Conservation (phyloP, 1,140 invertebrate genomes). For the Leptopilina clavipes region DNA sequence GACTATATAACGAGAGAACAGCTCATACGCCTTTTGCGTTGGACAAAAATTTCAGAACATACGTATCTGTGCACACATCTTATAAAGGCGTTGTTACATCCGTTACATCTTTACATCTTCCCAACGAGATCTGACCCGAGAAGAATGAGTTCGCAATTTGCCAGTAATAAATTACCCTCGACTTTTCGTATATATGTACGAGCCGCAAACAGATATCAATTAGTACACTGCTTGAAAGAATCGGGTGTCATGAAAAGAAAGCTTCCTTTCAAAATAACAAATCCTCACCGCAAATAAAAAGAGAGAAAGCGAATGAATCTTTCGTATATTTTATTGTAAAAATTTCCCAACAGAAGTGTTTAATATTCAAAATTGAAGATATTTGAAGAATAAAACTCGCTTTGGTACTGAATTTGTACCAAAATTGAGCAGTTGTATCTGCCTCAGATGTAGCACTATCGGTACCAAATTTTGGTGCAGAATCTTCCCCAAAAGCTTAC, state of each 20-base stretch:
- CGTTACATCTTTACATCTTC: constrained; percentile 34
- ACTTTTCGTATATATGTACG: constrained; percentile 24
- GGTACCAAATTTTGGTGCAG: too few relatives aligned
- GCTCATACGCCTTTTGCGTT: constrained; percentile 53
- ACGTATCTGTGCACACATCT: constrained; percentile 62
- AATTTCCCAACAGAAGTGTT: too few relatives aligned
- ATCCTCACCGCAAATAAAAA: too few relatives aligned
- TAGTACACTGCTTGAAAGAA: neutral
- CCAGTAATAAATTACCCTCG: constrained; percentile 49
- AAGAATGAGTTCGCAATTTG: constrained; percentile 56
- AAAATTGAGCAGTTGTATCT: too few relatives aligned
- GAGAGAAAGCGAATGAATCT: too few relatives aligned
- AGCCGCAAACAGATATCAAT: constrained; percentile 20
- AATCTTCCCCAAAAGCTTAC: too few relatives aligned
- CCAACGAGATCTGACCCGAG: neutral
- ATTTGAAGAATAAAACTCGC: too few relatives aligned
- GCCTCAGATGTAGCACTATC: too few relatives aligned
- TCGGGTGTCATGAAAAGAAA: neutral
- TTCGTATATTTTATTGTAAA: too few relatives aligned
- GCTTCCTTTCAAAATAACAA: neutral
- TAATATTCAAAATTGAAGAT: too few relatives aligned
- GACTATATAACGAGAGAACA: constrained; percentile 64
- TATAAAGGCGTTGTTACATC: constrained; percentile 40
- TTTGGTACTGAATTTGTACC: too few relatives aligned
- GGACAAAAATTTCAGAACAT: constrained; percentile 43